Percentiles rank a stretch among this genome's conserved stretches.
Conservation (phyloP, 2,113 vertebrate genomes). For the Cepphus grylle region DNA sequence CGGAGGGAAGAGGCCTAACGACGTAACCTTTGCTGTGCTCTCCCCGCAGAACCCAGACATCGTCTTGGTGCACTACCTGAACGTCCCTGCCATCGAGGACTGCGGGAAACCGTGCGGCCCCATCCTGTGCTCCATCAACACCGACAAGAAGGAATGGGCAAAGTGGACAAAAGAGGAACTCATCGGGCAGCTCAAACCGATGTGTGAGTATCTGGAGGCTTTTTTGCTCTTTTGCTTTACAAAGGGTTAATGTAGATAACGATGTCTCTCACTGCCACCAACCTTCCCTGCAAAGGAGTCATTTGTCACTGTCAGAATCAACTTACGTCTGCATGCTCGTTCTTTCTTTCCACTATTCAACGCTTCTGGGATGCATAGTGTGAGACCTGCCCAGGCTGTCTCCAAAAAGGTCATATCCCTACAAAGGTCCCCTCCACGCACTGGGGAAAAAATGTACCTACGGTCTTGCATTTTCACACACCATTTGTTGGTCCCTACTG, state of each 20-base stretch:
- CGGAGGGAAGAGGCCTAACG: fast-evolving
- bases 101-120: slow-evolving; percentile 98
- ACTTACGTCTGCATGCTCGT: neutral
- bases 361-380: fast-evolving
- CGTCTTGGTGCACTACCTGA: slow-evolving; percentile 98
- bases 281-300: neutral
- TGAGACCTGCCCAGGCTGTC: neutral
- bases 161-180: slow-evolving; percentile 99
- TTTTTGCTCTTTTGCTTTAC: neutral
- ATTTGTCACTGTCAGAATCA: neutral
- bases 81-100: slow-evolving; percentile 98
- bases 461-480: neutral
- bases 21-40: neutral
- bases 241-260: neutral
- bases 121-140: slow-evolving; percentile 98
- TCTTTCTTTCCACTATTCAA: neutral
- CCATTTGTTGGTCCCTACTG: neutral
- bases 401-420: neutral
- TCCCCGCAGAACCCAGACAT: slow-evolving; percentile 93
- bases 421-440: neutral
- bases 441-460: neutral
- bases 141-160: slow-evolving; percentile 99
- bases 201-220: slow-evolving; percentile 87
- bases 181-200: slow-evolving; percentile 96
- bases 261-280: neutral